A percentile compares a stretch with the other conserved stretches of the same genome.
These are phyloP conservation scores for Salvelinus alpinus DNA, from an alignment of 2,113 vertebrate genomes.

Conservation along the genomic window DNA sequence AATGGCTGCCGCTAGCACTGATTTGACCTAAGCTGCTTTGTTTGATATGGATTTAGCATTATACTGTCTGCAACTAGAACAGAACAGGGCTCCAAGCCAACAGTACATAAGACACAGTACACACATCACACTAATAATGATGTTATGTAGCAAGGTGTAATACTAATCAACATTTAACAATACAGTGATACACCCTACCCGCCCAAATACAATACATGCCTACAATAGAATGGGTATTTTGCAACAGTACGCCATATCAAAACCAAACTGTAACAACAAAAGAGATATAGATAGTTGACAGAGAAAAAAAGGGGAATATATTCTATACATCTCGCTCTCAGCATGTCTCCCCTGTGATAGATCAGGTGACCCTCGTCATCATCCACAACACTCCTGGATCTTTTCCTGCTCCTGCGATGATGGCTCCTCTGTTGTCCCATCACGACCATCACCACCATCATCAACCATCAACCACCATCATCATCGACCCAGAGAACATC, in stretches of 20 bases:
- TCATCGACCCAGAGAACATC: constrained; percentile 81
- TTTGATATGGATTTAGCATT: constrained; percentile 14
- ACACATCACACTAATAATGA: constrained; percentile 30
- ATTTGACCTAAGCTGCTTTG: no score
- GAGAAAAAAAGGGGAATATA: constrained; percentile 84
- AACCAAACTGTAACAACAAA: constrained; percentile 78
- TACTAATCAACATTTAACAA: constrained; percentile 36
- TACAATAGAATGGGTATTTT: constrained; percentile 30
- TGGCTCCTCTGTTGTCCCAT: constrained; percentile 87
- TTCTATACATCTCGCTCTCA: constrained; percentile 95
- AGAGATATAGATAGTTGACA: constrained; percentile 58
- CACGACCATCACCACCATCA: constrained; percentile 74
- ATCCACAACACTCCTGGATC: constrained; percentile 94
- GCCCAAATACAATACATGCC: constrained; percentile 44
- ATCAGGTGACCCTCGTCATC: constrained; percentile 99
- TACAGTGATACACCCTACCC: constrained; percentile 29
- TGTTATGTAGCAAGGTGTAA: constrained; percentile 48
- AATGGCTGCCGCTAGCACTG: no score
- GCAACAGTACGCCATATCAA: constrained; percentile 49
- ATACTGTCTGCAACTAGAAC: constrained; percentile 2
- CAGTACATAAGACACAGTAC: neutral
- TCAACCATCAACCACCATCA: constrained; percentile 78
- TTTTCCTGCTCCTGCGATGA: constrained; percentile 83
- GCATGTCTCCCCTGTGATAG: constrained; percentile 98
- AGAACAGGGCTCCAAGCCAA: no score